phyloP scores from a whole-genome alignment of 2,113 vertebrate genomes.

The Pelusios castaneus region DNA sequence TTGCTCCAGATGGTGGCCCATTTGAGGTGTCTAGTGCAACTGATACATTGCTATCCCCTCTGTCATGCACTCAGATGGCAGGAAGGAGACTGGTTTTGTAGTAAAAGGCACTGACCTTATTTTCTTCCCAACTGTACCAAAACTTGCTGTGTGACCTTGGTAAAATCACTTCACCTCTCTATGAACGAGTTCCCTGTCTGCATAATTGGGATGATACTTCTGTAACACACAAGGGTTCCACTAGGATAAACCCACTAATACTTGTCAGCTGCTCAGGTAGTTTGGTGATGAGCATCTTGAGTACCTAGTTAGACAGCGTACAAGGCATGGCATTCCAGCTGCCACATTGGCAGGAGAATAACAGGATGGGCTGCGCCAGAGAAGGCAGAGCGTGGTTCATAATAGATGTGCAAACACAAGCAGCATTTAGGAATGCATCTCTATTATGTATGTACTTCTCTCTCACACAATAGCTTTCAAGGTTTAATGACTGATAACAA shows the following conservation, averaged over 20 bases:
- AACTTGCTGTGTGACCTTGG: too few relatives aligned
- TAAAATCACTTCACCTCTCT: background rate
- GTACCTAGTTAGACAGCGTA: background rate
- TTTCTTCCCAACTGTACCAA: background rate
- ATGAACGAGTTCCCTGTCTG: fast-evolving
- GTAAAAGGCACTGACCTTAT: fast-evolving
- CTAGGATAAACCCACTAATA: background rate
- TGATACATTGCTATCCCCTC: background rate
- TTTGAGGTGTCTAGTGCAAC: background rate
- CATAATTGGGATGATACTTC: background rate
- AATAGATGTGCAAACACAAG: background rate
- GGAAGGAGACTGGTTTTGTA: background rate
- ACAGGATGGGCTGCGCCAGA: background rate
- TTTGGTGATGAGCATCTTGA: background rate
- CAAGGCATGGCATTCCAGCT: background rate
- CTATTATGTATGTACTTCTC: background rate
- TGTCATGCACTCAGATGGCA: background rate
- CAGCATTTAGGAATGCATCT: background rate
- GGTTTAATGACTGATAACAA: constrained; percentile 33
- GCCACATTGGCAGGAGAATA: background rate
- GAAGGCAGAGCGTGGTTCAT: background rate
- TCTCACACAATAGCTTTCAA: background rate
- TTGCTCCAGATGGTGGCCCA: background rate
- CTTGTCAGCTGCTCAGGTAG: background rate
- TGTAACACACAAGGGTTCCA: background rate